phyloP scores from a whole-genome alignment of 2,797 vertebrate species.

The Falco berigora region DNA sequence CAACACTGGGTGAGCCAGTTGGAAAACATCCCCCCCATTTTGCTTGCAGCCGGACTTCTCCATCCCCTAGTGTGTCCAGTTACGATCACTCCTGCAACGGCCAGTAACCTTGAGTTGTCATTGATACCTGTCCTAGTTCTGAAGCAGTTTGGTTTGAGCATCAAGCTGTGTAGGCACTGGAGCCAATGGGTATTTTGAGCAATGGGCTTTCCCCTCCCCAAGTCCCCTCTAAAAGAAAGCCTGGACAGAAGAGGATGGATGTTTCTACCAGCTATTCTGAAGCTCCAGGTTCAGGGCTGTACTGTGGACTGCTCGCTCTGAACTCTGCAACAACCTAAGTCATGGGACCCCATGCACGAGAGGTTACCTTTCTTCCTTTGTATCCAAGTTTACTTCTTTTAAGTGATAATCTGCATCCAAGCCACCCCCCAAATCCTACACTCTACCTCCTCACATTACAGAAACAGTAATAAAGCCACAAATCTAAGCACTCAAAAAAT shows the following conservation, averaged over 20 bases:
- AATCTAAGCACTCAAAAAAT: neutral
- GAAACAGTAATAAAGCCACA: neutral
- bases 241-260: neutral
- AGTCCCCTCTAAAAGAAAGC: neutral
- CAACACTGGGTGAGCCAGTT: neutral
- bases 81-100: neutral
- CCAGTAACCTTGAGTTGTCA: neutral
- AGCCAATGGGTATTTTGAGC: too few relatives aligned
- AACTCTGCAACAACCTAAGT: neutral
- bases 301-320: neutral
- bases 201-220: too few relatives aligned
- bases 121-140: neutral
- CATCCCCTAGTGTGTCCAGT: fast-evolving
- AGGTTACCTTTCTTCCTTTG: neutral
- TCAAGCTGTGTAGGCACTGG: neutral
- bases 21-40: neutral
- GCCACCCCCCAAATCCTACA: neutral
- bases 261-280: neutral
- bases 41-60: neutral
- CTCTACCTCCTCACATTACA: neutral
- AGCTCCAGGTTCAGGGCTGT: neutral
- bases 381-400: neutral
- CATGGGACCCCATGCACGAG: fast-evolving
- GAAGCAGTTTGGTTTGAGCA: neutral
- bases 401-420: neutral